phyloP scores from a whole-genome alignment of 2,888 invertebrate genomes.

The Polyommatus iphigenia region DNA sequence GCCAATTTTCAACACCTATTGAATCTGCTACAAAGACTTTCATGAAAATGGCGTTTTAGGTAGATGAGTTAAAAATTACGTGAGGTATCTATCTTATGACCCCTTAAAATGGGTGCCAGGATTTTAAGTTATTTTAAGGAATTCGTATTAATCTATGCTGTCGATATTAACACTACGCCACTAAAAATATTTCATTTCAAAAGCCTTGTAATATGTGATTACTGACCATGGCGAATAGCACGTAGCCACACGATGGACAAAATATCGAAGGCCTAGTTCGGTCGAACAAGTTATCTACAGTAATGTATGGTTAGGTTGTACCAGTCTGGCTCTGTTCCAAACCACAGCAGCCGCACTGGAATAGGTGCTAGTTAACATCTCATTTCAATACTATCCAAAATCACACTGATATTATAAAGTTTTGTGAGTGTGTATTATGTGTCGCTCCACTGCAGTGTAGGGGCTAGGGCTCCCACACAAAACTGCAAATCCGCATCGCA shows the following conservation, averaged over 20 bases:
- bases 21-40: neutral
- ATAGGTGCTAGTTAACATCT: neutral
- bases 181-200: no score
- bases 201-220: no score
- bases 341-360: neutral
- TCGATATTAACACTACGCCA: no score
- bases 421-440: neutral
- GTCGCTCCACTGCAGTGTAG: no score
- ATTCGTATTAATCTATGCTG: no score
- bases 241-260: neutral
- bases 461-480: no score
- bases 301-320: neutral
- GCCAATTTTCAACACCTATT: neutral
- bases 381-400: constrained; percentile 5
- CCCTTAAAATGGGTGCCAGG: no score
- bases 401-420: neutral
- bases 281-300: neutral
- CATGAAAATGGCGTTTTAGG: neutral
- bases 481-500: no score
- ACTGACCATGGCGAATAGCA: neutral
- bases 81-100: no score
- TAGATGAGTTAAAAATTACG: neutral
- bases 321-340: neutral
- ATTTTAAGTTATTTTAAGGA: no score
- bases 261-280: neutral